Conservation (phyloP, 2,797 vertebrate species). For the Sciurus vulgaris region DNA sequence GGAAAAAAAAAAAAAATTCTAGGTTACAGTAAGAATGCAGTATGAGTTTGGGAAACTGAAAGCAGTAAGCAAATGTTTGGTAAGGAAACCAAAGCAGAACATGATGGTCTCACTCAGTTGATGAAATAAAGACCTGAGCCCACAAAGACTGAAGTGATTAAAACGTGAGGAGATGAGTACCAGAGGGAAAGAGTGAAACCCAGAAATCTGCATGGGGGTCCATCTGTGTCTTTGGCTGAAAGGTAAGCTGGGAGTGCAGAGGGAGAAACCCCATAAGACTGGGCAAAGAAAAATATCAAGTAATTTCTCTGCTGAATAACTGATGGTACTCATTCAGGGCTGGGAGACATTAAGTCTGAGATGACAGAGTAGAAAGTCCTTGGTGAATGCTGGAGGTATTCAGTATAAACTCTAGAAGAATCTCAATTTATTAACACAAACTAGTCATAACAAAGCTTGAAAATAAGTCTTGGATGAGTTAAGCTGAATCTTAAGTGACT, state of each 20-base stretch:
- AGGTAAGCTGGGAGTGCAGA: background rate
- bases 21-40: background rate
- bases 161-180: background rate
- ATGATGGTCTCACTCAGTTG: background rate
- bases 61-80: too few relatives aligned
- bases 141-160: background rate
- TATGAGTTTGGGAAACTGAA: too few relatives aligned
- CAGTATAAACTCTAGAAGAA: background rate
- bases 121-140: background rate
- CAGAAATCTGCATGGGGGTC: background rate
- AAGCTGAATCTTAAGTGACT: background rate
- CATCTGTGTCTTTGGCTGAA: background rate
- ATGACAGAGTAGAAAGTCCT: background rate
- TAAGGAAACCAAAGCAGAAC: background rate
- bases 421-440: background rate
- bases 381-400: background rate
- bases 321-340: background rate
- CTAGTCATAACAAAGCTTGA: slow-evolving; percentile 22
- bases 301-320: background rate
- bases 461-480: background rate
- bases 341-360: background rate
- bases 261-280: background rate
- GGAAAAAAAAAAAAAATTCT: background rate
- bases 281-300: background rate
- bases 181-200: background rate